Evolutionary conservation across 2,797 vertebrate species (phyloP), one percentile per base, ranked within the genome.

Genomic region (Manis javanica): DNA sequence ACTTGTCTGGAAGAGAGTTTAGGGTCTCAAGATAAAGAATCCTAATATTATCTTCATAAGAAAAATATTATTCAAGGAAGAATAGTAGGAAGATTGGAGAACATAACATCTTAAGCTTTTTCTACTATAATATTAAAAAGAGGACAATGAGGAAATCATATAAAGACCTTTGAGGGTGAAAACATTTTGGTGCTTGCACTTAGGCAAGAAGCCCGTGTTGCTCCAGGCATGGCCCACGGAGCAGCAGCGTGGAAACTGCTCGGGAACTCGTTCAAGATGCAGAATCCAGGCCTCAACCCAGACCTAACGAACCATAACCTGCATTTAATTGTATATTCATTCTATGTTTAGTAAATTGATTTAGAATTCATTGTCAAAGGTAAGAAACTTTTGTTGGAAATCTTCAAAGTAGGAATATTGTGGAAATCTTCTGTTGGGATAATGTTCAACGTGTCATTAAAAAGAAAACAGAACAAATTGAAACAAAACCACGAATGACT

Each of bases 401-500:
- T 63, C 39, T 69, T 19, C 29, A 71, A 71, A 64, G n/a, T 14
- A 77, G 19, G 49, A n/a, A 18, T 63, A 75, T 29, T 66, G 8
- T 14, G 78, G 75, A 90, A 66, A 83, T 55, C 87, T 24, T 24
- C 34, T 55, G 46, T 90, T 87, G 63, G n/a, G 26, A 90, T 78
- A 46, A 77, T 3, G 9, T 64, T 53, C 12, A 72, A 51, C 24
- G 29, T 37, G 34, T 82, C 66, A 55, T 71, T 94, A 63, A 66
- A 91, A 53, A 87, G 19, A 72, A 90, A 85, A 64, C n/a, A 19
- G 89, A 94, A 78, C 26, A 53, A 91, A 84, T 34, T 31, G 55
- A 69, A 89, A 57, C 14, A 77, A 88, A 88, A 51, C 13, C 29
- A 24, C 13, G 51, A 64, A 74, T 14, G 6, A 61, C 15, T 59